Percentiles rank a stretch among this genome's conserved stretches.
Conservation (phyloP, 2,797 vertebrate genomes). For the Galago senegalensis region DNA sequence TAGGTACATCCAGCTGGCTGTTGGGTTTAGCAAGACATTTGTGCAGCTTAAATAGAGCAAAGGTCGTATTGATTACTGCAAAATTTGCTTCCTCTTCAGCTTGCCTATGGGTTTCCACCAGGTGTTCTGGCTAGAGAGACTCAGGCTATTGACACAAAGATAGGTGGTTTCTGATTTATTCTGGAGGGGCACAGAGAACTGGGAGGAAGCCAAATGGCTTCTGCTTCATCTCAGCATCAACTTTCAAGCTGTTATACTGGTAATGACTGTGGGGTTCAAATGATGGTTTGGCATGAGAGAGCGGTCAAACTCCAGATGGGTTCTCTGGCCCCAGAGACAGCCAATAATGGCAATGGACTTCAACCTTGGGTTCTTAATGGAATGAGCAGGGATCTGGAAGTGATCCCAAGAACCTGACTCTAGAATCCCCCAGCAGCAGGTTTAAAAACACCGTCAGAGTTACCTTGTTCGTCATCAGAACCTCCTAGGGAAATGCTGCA, state of each 20-base stretch:
- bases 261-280: conserved; percentile 57
- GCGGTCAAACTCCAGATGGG: conserved; percentile 68
- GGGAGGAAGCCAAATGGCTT: conserved; percentile 71
- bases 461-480: background rate
- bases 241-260: conserved; percentile 67
- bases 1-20: background rate
- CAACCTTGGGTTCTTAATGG: conserved; percentile 68
- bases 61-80: conserved; percentile 39
- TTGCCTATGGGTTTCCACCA: conserved; percentile 67
- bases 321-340: conserved; percentile 57
- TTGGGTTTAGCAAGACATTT: conserved; percentile 44
- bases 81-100: conserved; percentile 38
- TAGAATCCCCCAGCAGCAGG: conserved; percentile 41
- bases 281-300: conserved; percentile 39
- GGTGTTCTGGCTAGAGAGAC: conserved; percentile 65
- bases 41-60: conserved; percentile 52
- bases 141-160: conserved; percentile 67
- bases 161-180: conserved; percentile 79
- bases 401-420: conserved; percentile 36
- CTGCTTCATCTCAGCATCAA: conserved; percentile 65
- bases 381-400: conserved; percentile 75
- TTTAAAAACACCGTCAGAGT: background rate
- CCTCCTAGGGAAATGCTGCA: background rate
- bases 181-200: conserved; percentile 44
- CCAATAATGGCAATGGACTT: conserved; percentile 50